Evolutionary conservation across 2,888 invertebrate genomes (phyloP), one percentile per base, ranked within the genome.

Genomic region (Agrotis puta): DNA sequence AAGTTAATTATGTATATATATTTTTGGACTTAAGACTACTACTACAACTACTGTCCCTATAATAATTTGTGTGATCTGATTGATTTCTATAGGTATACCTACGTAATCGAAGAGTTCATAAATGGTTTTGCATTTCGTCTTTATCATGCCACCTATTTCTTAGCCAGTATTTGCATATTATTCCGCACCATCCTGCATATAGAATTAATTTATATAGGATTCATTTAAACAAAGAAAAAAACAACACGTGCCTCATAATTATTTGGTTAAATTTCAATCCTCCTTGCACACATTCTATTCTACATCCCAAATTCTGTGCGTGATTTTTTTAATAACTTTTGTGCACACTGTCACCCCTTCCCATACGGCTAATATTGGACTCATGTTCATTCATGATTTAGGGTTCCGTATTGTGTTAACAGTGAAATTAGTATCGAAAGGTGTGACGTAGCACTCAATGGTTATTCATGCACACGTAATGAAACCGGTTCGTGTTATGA

Each of bases 391-490:
- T 93, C 94, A 94, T 94, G 91, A 92, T 92, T 90, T 90, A 91
- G 91, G 94, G 94, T 89, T 84, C 76, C 76, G 88, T 89, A 93
- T 94, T 94, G 92, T 94, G 91, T 92, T 92, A 93, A 91, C 91
- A 92, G 88, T 84, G 85, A 94, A 94, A 95, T 95, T 95, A 95
- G 94, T 92, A 92, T 88, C 87, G 90, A 94, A 95, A 95, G 95
- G 95, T 95, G 95, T 90, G 90, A 93, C 85, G 88, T 92, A 92
- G 89, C 89, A 90, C 93, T 93, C 91, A 80, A 92, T 87, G 85
- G 83, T 88, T 91, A 94, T 94, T 94, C 93, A 92, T 88, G 88
- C 83, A 87, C 92, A 93, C 92, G 93, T 84, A 92, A 90, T 89
- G 83, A 87, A 92, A 92, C 92, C 91, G 88, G 93, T 91, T 87